A percentile compares a stretch with the other conserved stretches of the same genome.
These are phyloP conservation scores for Antennarius striatus DNA, from an alignment of 2,113 vertebrate species.

Conservation along the genomic window DNA sequence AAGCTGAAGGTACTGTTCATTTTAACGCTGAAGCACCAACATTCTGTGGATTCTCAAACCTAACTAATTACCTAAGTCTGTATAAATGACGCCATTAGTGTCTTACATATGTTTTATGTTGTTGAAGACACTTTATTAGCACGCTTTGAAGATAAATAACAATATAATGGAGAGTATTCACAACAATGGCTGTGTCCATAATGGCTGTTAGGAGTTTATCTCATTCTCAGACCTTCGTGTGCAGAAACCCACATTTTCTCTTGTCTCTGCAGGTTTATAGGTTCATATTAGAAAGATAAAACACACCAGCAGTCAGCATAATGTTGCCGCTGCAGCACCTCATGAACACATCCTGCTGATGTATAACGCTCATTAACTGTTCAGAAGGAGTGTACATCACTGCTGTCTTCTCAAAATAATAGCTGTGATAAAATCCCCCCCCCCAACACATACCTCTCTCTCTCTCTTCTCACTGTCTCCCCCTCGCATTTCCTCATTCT, in stretches of 20 bases:
- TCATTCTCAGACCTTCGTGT: not conserved
- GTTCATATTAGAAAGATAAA: slow-evolving; percentile 57
- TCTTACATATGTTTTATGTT: no score
- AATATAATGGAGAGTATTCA: no score
- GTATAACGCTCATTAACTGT: slow-evolving; percentile 72
- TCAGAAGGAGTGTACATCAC: slow-evolving; percentile 59
- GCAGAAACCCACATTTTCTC: not conserved
- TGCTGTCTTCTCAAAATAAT: slow-evolving; percentile 67
- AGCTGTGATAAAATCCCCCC: slow-evolving; percentile 60
- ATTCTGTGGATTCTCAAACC: not conserved
- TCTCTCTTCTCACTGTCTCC: not conserved
- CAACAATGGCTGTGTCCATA: not conserved
- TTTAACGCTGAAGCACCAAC: not conserved
- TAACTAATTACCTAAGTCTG: not conserved
- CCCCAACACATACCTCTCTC: not conserved
- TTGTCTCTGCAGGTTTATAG: slow-evolving; percentile 51
- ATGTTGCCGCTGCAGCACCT: slow-evolving; percentile 68
- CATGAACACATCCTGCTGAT: slow-evolving; percentile 67
- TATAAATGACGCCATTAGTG: not conserved
- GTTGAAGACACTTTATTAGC: no score
- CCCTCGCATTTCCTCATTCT: no score
- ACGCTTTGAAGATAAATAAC: no score
- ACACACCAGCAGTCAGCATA: slow-evolving; percentile 63
- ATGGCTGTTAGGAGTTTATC: not conserved
- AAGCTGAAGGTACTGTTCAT: slow-evolving; percentile 90